A percentile compares a stretch with the other conserved stretches of the same genome.
These are phyloP conservation scores for Cathartes aura DNA, from an alignment of 2,113 vertebrate species.

Conservation along the genomic window DNA sequence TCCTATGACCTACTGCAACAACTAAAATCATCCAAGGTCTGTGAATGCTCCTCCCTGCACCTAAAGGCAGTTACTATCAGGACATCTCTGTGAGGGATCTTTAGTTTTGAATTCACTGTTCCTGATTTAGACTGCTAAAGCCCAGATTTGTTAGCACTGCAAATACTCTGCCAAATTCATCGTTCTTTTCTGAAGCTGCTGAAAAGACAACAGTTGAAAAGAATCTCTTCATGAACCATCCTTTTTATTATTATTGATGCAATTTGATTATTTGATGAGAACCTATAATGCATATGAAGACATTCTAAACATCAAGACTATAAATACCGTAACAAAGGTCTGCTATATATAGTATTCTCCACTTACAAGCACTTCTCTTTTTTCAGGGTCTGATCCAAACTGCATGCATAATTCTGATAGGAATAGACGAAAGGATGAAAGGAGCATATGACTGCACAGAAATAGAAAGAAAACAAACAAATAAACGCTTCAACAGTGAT, in stretches of 20 bases:
- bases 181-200: background rate
- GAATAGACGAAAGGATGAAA: constrained; percentile 18
- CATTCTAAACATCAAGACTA: background rate
- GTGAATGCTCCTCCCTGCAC: background rate
- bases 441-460: background rate
- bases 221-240: background rate
- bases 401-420: background rate
- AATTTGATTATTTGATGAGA: background rate
- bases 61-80: background rate
- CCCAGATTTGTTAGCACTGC: background rate
- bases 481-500: background rate
- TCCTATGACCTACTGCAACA: background rate
- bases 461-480: constrained; percentile 43
- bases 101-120: background rate
- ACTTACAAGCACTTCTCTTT: background rate
- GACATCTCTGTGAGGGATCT: background rate
- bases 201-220: background rate
- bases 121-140: background rate
- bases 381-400: background rate
- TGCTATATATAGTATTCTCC: background rate
- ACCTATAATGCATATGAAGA: background rate
- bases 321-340: background rate
- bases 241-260: background rate
- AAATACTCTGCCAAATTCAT: background rate
- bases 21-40: background rate